Conservation (phyloP, 2,888 invertebrate genomes). For the Trissonchulus latispiculum region DNA sequence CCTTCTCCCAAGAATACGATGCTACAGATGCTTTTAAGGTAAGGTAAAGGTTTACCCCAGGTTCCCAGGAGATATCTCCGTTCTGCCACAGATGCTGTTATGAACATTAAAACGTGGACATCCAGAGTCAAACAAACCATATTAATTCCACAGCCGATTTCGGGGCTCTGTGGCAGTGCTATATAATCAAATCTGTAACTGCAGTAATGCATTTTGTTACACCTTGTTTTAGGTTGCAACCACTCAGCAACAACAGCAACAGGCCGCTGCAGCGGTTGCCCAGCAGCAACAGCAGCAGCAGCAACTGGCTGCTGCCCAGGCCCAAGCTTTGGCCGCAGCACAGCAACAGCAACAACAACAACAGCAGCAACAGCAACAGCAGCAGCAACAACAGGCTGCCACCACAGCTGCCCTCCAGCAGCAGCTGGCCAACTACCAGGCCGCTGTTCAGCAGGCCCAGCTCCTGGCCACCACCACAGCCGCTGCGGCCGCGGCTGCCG, state of each 20-base stretch:
- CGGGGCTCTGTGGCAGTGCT: too few species aligned
- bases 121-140: too few species aligned
- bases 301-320: not conserved
- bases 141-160: too few species aligned
- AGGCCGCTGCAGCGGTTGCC: not conserved
- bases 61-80: too few species aligned
- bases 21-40: too few species aligned
- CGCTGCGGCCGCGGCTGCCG: not conserved
- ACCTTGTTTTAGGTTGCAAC: too few species aligned
- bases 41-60: too few species aligned
- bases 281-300: not conserved
- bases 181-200: too few species aligned
- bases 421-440: not conserved
- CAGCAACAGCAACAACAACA: not conserved
- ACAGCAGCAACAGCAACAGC: not conserved
- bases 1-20: too few species aligned
- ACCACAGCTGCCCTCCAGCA: not conserved
- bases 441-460: not conserved
- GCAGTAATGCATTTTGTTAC: too few species aligned
- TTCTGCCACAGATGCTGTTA: too few species aligned
- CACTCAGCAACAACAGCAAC: not conserved
- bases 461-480: not conserved
- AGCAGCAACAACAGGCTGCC: not conserved
- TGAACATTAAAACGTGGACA: too few species aligned
- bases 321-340: not conserved